phyloP scores from a whole-genome alignment of 2,888 invertebrate genomes.

The Elegia similella region DNA sequence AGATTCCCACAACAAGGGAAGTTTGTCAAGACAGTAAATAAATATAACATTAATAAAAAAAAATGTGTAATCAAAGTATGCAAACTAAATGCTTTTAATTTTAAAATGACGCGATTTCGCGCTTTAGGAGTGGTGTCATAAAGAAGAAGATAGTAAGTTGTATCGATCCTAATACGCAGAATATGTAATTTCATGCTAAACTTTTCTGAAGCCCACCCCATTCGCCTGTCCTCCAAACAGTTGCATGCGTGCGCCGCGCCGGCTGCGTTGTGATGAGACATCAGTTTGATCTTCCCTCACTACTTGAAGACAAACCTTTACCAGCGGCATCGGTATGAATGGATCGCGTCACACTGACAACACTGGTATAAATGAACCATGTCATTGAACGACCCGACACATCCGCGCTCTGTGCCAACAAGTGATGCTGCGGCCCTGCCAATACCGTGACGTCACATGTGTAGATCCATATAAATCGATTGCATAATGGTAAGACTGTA shows the following conservation, averaged over 20 bases:
- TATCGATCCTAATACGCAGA: too few species aligned
- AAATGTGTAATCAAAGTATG: too few species aligned
- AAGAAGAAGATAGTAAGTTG: too few species aligned
- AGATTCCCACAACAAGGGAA: too few species aligned
- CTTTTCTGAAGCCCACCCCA: too few species aligned
- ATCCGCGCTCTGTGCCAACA: constrained; percentile 36
- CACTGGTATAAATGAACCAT: constrained; percentile 42
- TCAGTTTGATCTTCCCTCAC: not conserved
- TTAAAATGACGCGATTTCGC: too few species aligned
- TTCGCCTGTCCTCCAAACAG: too few species aligned
- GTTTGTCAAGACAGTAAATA: too few species aligned
- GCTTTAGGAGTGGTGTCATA: too few species aligned
- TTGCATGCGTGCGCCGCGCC: not conserved
- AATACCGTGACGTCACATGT: constrained; percentile 29
- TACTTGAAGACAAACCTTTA: constrained; percentile 13
- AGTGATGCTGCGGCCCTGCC: constrained; percentile 23
- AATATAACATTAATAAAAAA: too few species aligned
- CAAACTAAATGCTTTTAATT: too few species aligned
- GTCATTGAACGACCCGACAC: constrained; percentile 54
- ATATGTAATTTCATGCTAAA: too few species aligned
- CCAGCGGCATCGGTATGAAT: constrained; percentile 52
- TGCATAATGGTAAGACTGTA: constrained; percentile 21
- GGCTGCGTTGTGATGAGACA: not conserved
- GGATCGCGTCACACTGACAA: constrained; percentile 50
- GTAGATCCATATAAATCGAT: constrained; percentile 26